Base-by-base conservation (phyloP, 2,888 invertebrate genomes). In the Phoenoteleia sp. region DNA sequence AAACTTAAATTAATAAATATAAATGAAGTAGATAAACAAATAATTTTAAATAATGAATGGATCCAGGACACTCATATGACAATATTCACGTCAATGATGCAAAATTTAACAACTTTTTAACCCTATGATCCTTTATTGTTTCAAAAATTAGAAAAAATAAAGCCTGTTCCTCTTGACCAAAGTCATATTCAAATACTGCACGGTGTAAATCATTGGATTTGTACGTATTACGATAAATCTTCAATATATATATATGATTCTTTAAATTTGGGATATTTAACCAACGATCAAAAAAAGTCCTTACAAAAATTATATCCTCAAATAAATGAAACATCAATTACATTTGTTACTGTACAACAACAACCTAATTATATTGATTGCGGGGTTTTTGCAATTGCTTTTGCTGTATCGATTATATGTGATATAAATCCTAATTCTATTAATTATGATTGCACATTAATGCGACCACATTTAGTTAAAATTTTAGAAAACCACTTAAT, bases 141-240 rank as follows among this genome's bases (percentile, higher is more conserved):
- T 21, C 67, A 67, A 21, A 67, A 67, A 7, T 36, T 21, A 25
- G 29, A 47, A 1, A 67, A 52, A n/a, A 15, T 64, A 11, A 42
- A 45, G 27, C 21, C 64, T 4, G 45, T 64, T 13, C 64, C 42
- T 64, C 5, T 7, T n/a, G 19, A 21, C 36, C 13, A 27, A 21
- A 17, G 49, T 33, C 67, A 67, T 33, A 29, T 67, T n/a, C 67
- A 67, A 67, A 67, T 49, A 25, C 13, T 67, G 21, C 67, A 45
- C 11, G 23, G 49, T 67, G 5, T 3, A 29, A 17, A 3, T 49
- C 67, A 67, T 33, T 52, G 47, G 47, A 56, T 67, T 52, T 67
- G 67, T 49, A 49, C 67, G 33, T 56, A 33, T 13, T 56, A 33
- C 11, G 56, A 56, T 33, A 56, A 27, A 2, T 19, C 19, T 21